Evolutionary conservation across 92 coral and sea anemone species (phyloP), one percentile per base, ranked within the genome.

Genomic region (Phenganax subtilis): DNA sequence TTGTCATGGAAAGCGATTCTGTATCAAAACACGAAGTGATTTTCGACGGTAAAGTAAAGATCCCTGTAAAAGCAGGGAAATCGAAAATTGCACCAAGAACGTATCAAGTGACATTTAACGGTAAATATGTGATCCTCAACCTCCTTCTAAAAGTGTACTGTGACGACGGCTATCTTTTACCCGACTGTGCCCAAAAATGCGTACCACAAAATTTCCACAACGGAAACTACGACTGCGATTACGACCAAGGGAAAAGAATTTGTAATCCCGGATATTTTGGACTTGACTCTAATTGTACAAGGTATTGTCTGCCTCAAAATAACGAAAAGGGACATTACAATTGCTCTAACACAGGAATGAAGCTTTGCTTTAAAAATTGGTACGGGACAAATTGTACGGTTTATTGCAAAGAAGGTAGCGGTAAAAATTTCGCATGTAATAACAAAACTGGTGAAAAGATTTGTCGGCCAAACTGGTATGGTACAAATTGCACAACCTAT

Each of bases 141-240:
- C 30, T 65, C 8, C 10, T 25, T 6, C 15, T 64, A 17, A 63
- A 53, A 63, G 14, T 79, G 15, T 79, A 12, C 65, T 79, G 83
- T 17, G 62, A 79, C 74, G 30, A 44, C 65, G 83, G 74, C 11
- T 79, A 63, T 17, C 30, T 63, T 11, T 2, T 65, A 11, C 83
- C 83, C 4, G 72, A 63, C 31, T 79, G 83, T 10, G 59, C 61
- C 7, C 4, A 51, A 3, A 7, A 79, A 10, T 79, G 83, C 53
- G 57, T 47, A 25, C 74, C 83, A 17, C 83, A n/a, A 47, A 60
- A 76, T 20, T 75, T 60, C 61, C 52, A 27, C 58, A 44, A 27
- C 17, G 89, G 89, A 15, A 81, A 83, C 78, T 87, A 75, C 53
- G 76, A 27, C 55, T 86, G 89, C 68, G 84, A 76, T 57, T n/a